Conservation (phyloP, 2,888 invertebrate genomes). For the Ditula angustiorana region DNA sequence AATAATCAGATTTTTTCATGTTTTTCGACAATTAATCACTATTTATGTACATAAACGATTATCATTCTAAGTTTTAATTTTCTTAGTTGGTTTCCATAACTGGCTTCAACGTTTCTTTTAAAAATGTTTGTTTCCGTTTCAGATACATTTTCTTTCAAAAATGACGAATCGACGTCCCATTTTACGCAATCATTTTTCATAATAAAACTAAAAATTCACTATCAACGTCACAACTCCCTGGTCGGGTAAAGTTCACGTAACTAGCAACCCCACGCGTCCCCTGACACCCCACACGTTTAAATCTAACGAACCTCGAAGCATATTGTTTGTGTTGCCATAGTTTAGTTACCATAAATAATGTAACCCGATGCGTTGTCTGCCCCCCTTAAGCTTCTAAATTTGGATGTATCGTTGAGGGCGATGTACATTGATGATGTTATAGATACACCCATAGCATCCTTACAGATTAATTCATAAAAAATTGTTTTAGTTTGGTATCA, state of each 20-base stretch:
- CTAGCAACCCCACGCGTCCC: slow-evolving; percentile 39
- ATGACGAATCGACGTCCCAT: background rate
- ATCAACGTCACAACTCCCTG: background rate
- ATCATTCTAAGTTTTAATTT: too few relatives aligned
- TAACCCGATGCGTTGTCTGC: slow-evolving; percentile 48
- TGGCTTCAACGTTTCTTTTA: too few relatives aligned
- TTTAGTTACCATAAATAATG: slow-evolving; percentile 74
- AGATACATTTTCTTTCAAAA: background rate
- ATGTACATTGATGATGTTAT: slow-evolving; percentile 6
- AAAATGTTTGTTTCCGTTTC: too few relatives aligned
- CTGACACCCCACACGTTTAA: slow-evolving; percentile 51
- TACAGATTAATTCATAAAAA: too few relatives aligned
- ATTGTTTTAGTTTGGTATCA: too few relatives aligned
- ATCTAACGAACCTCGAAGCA: slow-evolving; percentile 72
- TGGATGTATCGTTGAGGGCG: slow-evolving; percentile 13
- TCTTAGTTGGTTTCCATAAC: too few relatives aligned
- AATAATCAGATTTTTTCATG: too few relatives aligned
- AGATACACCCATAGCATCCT: too few relatives aligned
- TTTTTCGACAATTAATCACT: too few relatives aligned
- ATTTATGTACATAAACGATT: too few relatives aligned
- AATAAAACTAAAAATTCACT: background rate
- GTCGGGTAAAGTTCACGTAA: background rate
- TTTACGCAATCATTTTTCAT: background rate
- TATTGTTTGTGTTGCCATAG: slow-evolving; percentile 78
- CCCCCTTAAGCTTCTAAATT: slow-evolving; percentile 42